Base-by-base conservation (phyloP, 2,888 invertebrate genomes). In the Sesamia inferens region DNA sequence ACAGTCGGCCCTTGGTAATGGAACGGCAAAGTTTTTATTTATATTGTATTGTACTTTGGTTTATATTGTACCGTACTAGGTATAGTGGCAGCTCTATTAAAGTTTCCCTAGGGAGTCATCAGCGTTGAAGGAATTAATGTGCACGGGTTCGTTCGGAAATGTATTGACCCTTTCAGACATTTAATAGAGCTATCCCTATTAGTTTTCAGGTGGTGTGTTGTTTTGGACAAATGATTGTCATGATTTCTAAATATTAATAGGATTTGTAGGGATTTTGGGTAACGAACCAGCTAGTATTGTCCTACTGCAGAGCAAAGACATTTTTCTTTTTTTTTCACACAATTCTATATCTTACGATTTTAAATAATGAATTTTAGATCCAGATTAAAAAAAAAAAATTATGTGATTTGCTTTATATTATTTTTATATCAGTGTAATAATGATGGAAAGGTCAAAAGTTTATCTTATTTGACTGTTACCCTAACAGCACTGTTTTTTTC, bases 1-100 rank as follows among this genome's bases (percentile, higher is more conserved):
- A 81, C 79, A 82, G 85, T 77, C 78, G 81, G 83, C 85, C 83
- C 85, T 85, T 79, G 85, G 83, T 88, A 88, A 88, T 88, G 85
- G 85, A 82, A 84, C 77, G 88, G 81, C 78, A 84, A 88, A 86
- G 78, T 88, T 88, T 88, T 87, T 88, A 88, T 88, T 87, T 87
- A 86, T 88, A 85, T 87, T 86, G 88, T 86, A 87, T 83, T 86
- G 84, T 84, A 84, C 86, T 77, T 77, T 83, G 88, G 81, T 87
- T 85, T 84, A 84, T 87, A 79, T 78, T 76, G 81, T 78, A 71
- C 48, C 42, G 69, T 82, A 78, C 73, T 74, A 77, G 76, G 79
- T 77, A 73, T 82, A 87, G 85, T 79, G 70, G 78, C 65, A 76
- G 76, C 71, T 77, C 82, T 85, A 82, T 87, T 82, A 76, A 77